Evolutionary conservation across 2,113 vertebrate genomes (phyloP).

Genomic region (Tor tambroides): DNA sequence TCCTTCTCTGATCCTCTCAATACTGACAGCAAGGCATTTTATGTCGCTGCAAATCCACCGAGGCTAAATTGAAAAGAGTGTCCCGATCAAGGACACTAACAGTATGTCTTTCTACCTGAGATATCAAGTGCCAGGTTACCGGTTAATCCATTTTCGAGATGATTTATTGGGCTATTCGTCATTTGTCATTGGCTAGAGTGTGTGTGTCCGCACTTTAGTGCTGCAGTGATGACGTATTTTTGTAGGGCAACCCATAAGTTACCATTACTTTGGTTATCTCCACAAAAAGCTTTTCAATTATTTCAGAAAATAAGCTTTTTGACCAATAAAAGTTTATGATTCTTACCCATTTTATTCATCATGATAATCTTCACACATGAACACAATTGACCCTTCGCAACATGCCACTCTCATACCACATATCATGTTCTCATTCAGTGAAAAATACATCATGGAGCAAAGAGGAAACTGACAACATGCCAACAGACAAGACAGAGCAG

Average conservation of each 20-base stretch:
- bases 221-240: neutral
- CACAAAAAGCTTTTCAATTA: neutral
- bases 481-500: no score
- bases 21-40: conserved; percentile 46
- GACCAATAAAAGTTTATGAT: neutral
- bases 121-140: conserved; percentile 60
- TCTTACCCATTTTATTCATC: neutral
- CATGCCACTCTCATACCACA: no score
- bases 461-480: no score
- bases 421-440: no score
- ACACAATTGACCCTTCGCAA: no score
- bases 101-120: conserved; percentile 53
- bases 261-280: neutral
- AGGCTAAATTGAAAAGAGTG: conserved; percentile 66
- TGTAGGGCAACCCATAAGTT: neutral
- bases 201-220: conserved; percentile 4
- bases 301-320: neutral
- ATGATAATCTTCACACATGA: neutral
- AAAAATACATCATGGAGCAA: no score
- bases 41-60: conserved; percentile 66
- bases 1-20: conserved; percentile 46
- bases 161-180: conserved; percentile 59
- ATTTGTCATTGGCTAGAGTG: conserved; percentile 50
- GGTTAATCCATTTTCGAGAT: conserved; percentile 53
- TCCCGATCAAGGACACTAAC: conserved; percentile 65